These are phyloP conservation scores for Caiman crocodilus DNA, from an alignment of 2,797 vertebrate species.

Conservation along the genomic window DNA sequence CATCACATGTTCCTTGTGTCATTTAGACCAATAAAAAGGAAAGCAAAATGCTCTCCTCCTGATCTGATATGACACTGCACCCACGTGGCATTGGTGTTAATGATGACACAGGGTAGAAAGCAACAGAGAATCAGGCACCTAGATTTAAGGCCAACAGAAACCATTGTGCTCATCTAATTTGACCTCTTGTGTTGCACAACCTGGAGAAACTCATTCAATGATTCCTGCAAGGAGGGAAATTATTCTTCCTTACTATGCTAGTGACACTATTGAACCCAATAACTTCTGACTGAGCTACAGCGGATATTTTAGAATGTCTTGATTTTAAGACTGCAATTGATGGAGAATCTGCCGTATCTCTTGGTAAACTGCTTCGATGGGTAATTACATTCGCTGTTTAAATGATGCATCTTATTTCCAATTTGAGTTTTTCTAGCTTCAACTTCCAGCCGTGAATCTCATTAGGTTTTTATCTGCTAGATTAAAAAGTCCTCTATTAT, in stretches of 20 bases:
- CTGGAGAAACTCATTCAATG: not conserved
- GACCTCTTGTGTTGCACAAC: not conserved
- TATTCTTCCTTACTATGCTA: not conserved
- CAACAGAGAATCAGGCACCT: fast-evolving
- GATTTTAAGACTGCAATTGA: conserved; percentile 59
- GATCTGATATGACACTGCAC: fast-evolving
- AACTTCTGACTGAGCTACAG: not conserved
- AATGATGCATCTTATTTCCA: conserved; percentile 75
- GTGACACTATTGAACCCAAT: not conserved
- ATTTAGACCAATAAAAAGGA: too few species aligned
- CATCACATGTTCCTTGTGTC: fast-evolving
- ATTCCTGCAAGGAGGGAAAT: not conserved
- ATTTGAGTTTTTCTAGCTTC: conserved; percentile 69
- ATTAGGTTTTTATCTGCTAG: conserved; percentile 70
- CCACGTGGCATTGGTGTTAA: not conserved
- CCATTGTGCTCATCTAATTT: not conserved
- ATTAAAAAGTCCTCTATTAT: conserved; percentile 73
- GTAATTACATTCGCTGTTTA: conserved; percentile 71
- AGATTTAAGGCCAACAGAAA: not conserved
- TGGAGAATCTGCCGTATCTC: conserved; percentile 60
- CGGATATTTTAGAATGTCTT: not conserved
- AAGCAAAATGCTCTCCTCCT: not conserved
- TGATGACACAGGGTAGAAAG: fast-evolving
- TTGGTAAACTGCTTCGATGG: conserved; percentile 66
- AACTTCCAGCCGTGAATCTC: conserved; percentile 72